Conservation (phyloP, 2,113 vertebrate species). For the Tachycineta bicolor region DNA sequence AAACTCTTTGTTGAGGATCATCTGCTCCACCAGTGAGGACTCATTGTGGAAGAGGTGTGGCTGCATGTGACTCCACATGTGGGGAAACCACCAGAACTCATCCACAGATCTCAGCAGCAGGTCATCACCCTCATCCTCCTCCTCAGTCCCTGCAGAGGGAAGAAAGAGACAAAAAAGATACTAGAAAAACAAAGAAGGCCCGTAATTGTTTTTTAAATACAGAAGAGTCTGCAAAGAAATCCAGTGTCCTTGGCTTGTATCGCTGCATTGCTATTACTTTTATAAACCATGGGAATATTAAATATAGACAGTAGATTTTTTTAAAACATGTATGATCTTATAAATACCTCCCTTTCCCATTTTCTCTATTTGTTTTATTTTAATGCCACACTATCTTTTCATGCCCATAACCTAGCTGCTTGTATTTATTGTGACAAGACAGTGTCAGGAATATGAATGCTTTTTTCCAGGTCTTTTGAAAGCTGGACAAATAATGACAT, state of each 20-base stretch:
- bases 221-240: neutral
- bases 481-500: neutral
- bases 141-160: slow-evolving; percentile 81
- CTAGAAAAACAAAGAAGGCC: neutral
- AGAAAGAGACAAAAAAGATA: neutral
- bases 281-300: neutral
- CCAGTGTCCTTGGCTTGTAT: neutral
- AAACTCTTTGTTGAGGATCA: slow-evolving; percentile 98
- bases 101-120: slow-evolving; percentile 87
- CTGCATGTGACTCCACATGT: slow-evolving; percentile 99
- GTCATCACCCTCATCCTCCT: slow-evolving; percentile 96
- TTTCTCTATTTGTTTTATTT: neutral
- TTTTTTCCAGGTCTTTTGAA: neutral
- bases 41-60: slow-evolving; percentile 97
- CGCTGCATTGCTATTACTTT: neutral
- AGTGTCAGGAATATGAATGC: neutral
- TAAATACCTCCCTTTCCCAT: neutral
- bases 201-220: neutral
- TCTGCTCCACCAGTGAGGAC: slow-evolving; percentile 93
- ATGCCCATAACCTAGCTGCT: neutral
- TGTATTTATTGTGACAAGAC: neutral
- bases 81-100: slow-evolving; percentile 99
- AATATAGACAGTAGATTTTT: neutral
- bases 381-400: neutral
- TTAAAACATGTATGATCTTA: neutral